Evolutionary conservation across 2,888 invertebrate species (phyloP), one percentile per base, ranked within the genome.

Genomic region (Pheosia tremula): DNA sequence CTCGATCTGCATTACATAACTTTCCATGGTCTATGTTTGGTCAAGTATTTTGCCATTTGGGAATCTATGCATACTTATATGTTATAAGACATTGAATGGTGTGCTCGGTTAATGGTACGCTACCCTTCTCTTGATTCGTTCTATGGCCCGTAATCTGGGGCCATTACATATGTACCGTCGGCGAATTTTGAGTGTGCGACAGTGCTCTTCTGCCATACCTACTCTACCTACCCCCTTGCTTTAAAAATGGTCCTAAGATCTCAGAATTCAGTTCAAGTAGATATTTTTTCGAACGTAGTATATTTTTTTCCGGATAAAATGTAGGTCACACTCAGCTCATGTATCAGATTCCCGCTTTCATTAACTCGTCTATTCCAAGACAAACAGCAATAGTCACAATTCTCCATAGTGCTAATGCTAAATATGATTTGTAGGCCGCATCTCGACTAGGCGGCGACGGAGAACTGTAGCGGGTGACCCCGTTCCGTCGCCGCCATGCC

Each of bases 351-450:
- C 79, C 73, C 65, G 81, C 79, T 82, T 86, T 85, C 84, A 84
- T 86, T 84, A 87, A 85, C 80, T 80, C 76, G 76, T 80, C 83
- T 86, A 85, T 86, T 87, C 85, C 84, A 85, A 87, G 83, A 87
- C 84, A 87, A 87, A 89, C 84, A 85, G 84, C 81, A 84, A 86
- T 79, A 88, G 81, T 83, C 82, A 81, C 83, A 84, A 86, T 85
- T 87, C 82, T 85, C 80, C 82, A 83, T 82, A 84, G 83, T 78
- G 80, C 82, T 83, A 83, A 79, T 24, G 85, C 88, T 89, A 89
- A 90, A 90, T 88, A 89, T 90, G 88, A 90, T 89, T 90, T 88
- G 89, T 90, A 84, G 89, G 84, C 83, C 90, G 79, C 83, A 86
- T 86, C 84, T 79, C 79, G 82, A 83, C 80, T 81, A 65, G 77